Evolutionary conservation across 2,888 invertebrate genomes (phyloP).

Genomic region (Synergus itoensis): DNA sequence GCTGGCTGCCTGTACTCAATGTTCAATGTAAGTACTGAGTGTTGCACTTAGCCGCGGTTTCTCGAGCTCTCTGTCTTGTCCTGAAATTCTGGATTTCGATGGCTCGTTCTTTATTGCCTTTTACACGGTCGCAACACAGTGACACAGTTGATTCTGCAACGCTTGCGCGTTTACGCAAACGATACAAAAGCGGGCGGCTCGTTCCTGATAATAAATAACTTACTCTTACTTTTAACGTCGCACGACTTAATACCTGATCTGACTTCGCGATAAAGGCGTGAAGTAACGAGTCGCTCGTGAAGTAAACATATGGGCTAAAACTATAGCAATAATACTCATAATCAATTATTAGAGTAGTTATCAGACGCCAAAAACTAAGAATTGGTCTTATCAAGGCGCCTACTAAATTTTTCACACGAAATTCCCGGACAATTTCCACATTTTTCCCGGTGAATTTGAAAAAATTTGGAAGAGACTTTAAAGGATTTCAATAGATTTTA

Average conservation of each 20-base stretch:
- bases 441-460: too few species aligned
- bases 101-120: constrained; percentile 45
- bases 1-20: background rate
- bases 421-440: too few species aligned
- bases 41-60: background rate
- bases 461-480: too few species aligned
- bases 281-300: constrained; percentile 19
- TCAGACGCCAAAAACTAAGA: too few species aligned
- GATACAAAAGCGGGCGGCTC: constrained; percentile 47
- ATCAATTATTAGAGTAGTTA: too few species aligned
- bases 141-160: constrained; percentile 47
- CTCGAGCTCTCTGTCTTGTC: constrained; percentile 19
- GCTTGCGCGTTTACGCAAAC: constrained; percentile 47
- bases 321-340: too few species aligned
- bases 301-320: background rate
- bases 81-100: constrained; percentile 49
- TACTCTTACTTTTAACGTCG: constrained; percentile 40
- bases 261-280: constrained; percentile 19
- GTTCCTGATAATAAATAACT: constrained; percentile 41
- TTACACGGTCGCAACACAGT: constrained; percentile 44
- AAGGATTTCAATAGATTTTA: too few species aligned
- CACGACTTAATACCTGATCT: constrained; percentile 36
- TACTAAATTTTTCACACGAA: too few species aligned
- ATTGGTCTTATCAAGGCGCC: too few species aligned
- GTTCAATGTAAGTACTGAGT: background rate